A percentile compares a stretch with the other conserved stretches of the same genome.
Conservation (phyloP, 2,797 vertebrate genomes). For the Enteromius anoplus region DNA sequence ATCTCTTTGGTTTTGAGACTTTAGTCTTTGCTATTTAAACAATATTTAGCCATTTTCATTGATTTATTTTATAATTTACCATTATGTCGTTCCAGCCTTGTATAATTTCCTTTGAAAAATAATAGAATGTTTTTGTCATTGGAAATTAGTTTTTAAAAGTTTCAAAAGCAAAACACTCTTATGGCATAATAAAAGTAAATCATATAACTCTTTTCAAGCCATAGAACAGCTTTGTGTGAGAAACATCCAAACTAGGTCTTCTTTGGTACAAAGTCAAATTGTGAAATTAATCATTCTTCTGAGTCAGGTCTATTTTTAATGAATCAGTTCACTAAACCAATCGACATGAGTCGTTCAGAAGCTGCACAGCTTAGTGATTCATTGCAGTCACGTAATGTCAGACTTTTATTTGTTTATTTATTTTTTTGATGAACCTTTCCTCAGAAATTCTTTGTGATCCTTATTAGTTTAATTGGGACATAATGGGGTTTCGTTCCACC, state of each 20-base stretch:
- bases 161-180: neutral
- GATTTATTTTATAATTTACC: neutral
- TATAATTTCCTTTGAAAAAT: neutral
- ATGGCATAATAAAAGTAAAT: neutral
- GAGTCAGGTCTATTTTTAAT: neutral
- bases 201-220: neutral
- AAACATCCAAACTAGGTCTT: neutral
- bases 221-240: neutral
- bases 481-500: conserved; percentile 51
- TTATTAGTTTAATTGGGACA: conserved; percentile 64
- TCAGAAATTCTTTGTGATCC: conserved; percentile 51
- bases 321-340: neutral
- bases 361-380: neutral
- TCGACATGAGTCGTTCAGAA: neutral
- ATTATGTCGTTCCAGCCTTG: neutral
- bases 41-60: neutral
- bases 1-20: too few species aligned
- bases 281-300: neutral
- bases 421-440: neutral
- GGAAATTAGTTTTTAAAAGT: neutral
- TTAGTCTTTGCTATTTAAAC: too few species aligned
- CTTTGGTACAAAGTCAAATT: neutral
- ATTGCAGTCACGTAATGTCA: neutral
- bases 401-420: neutral
- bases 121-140: neutral